phyloP scores from a whole-genome alignment of 1,140 invertebrate species.

The Trichonephila clavipes region DNA sequence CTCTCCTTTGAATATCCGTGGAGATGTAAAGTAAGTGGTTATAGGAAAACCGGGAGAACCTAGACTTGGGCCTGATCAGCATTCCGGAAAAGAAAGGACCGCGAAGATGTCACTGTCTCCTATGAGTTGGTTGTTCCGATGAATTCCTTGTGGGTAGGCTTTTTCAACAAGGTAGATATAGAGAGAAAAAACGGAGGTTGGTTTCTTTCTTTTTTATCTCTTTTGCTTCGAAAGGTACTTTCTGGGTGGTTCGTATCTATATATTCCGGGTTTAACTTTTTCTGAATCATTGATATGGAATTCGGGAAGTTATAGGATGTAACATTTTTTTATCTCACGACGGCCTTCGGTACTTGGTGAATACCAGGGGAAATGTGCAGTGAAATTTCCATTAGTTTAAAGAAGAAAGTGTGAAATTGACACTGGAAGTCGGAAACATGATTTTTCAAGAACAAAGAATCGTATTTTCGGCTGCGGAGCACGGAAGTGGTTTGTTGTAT shows the following conservation, averaged over 20 bases:
- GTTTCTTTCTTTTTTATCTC: constrained; percentile 10
- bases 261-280: constrained; percentile 72
- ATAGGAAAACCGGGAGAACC: constrained; percentile 25
- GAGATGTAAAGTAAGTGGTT: constrained; percentile 72
- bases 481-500: constrained; percentile 38
- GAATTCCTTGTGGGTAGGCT: constrained; percentile 64
- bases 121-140: constrained; percentile 58
- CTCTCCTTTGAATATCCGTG: constrained; percentile 69
- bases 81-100: constrained; percentile 63
- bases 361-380: constrained; percentile 20
- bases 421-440: constrained; percentile 55
- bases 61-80: constrained; percentile 50
- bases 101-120: constrained; percentile 46
- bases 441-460: constrained; percentile 57
- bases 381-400: constrained; percentile 67
- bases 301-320: constrained; percentile 71
- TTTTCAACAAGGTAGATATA: constrained; percentile 57
- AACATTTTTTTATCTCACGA: not conserved
- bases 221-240: constrained; percentile 39
- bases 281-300: constrained; percentile 73
- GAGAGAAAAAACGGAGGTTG: not conserved
- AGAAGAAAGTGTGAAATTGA: constrained; percentile 46
- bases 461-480: constrained; percentile 26
- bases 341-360: constrained; percentile 15
- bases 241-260: constrained; percentile 46